Evolutionary conservation across 2,113 vertebrate species (phyloP), one percentile per base, ranked within the genome.

Genomic region (Casuarius casuarius): DNA sequence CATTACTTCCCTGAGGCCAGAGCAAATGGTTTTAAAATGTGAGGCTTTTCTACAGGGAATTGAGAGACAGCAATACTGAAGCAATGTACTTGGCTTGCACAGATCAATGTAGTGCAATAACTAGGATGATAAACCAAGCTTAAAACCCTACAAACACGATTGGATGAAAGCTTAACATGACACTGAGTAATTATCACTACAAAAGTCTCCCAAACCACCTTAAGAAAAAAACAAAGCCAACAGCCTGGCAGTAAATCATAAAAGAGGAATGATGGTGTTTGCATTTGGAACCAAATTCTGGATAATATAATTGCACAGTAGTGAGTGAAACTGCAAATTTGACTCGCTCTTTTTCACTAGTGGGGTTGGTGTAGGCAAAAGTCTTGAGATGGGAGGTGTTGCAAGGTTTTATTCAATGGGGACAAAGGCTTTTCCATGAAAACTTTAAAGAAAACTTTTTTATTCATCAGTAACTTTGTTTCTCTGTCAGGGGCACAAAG

Each of bases 91-190:
- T 79, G 72, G 56, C 58, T 93, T 87, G 54, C 8, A 17, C 42
- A 59, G 87, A 96, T 96, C 95, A 94, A 94, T 95, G 91, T 40
- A 77, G 59, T 74, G 92, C 77, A 95, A 82, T 95, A 97, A 75
- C 95, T 49, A 49, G 74, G 84, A 92, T 85, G 91, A 92, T 29
- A 78, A 97, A 92, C 63, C 25, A 54, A 85, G 71, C 87, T 95
- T 94, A 89, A 92, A 92, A 89, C 71, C 63, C 91, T 95, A 82
- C 75, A 82, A 95, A 79, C 75, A 40, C 77, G 91, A 91, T 83
- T 94, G 87, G 63, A 72, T 89, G 77, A 93, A 96, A 88, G 77
- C 87, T 94, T 95, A 96, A 94, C 81, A 49, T 62, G 93, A 76
- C 94, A 85, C 44, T 94, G 95, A 97, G 54, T 90, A 95, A 96